A percentile compares a stretch with the other conserved stretches of the same genome.
phyloP scores from a whole-genome alignment of 2,113 vertebrate genomes.

The Monopterus albus region DNA sequence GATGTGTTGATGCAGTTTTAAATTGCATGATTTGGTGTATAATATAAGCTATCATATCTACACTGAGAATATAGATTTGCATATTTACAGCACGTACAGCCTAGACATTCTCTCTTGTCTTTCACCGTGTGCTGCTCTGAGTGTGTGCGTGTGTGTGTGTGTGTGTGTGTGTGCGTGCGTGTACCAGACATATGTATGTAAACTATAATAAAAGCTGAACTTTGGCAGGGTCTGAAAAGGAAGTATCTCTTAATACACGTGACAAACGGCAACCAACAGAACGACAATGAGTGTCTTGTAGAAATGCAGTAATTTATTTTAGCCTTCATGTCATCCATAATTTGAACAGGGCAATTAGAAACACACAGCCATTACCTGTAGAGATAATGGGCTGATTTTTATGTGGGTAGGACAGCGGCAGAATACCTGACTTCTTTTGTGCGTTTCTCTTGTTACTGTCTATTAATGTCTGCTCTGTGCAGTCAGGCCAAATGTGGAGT shows the following conservation, averaged over 20 bases:
- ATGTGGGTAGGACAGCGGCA: constrained; percentile 4
- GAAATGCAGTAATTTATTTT: constrained; percentile 54
- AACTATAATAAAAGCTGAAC: too few species aligned
- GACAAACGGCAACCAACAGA: constrained; percentile 30
- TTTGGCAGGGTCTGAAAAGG: too few species aligned
- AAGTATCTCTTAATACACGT: too few species aligned
- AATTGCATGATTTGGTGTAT: constrained; percentile 65
- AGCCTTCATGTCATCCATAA: constrained; percentile 42
- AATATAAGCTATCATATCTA: constrained; percentile 72
- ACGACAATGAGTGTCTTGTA: constrained; percentile 6
- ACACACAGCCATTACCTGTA: constrained; percentile 52
- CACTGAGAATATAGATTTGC: constrained; percentile 73
- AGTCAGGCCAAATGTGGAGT: constrained; percentile 1
- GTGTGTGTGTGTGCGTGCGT: constrained; percentile 54
- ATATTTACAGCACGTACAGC: constrained; percentile 73
- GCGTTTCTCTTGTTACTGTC: background rate
- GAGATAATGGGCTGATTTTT: constrained; percentile 39
- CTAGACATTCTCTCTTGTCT: constrained; percentile 63
- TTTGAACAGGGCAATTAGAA: constrained; percentile 37
- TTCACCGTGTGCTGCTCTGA: constrained; percentile 46
- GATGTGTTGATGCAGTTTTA: constrained; percentile 50
- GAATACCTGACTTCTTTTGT: background rate
- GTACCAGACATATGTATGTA: too few species aligned
- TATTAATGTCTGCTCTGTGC: background rate
- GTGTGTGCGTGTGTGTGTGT: constrained; percentile 15